Conservation (phyloP, 2,888 invertebrate genomes). For the Ennomos quercinarius region DNA sequence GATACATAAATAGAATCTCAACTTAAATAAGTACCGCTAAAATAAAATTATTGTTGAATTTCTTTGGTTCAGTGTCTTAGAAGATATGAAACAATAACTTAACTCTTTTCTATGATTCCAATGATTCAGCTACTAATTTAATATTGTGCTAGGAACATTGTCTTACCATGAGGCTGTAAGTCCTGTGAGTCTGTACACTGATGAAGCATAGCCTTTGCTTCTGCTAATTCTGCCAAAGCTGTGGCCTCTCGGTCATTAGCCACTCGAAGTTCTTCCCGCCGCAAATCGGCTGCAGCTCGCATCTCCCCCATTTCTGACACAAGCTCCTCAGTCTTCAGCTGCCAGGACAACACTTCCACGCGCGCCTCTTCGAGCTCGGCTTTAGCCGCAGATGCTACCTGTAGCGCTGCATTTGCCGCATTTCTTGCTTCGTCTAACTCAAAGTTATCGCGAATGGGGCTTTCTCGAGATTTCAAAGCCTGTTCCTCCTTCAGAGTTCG, state of each 20-base stretch:
- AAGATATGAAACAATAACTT: too few relatives aligned
- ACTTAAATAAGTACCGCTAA: too few relatives aligned
- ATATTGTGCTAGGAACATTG: neutral
- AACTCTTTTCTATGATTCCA: too few relatives aligned
- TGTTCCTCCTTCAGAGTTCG: conserved; percentile 68
- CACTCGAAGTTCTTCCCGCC: conserved; percentile 67
- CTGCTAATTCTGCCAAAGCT: conserved; percentile 70
- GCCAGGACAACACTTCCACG: conserved; percentile 65
- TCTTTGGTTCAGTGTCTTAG: too few relatives aligned
- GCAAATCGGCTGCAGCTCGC: conserved; percentile 64
- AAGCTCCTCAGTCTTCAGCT: conserved; percentile 68
- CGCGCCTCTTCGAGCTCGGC: conserved; percentile 63
- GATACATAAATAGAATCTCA: too few relatives aligned
- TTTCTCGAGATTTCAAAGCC: conserved; percentile 54
- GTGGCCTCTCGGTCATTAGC: conserved; percentile 69
- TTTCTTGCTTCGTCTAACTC: conserved; percentile 70
- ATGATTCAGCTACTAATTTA: too few relatives aligned
- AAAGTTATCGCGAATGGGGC: conserved; percentile 65
- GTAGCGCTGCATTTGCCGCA: conserved; percentile 56
- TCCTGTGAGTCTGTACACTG: conserved; percentile 69
- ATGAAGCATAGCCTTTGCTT: conserved; percentile 70
- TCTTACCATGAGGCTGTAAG: conserved; percentile 70
- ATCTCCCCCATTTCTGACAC: conserved; percentile 66
- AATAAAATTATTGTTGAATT: too few relatives aligned
- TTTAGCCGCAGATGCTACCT: conserved; percentile 64